Conservation (phyloP, 2,113 vertebrate genomes). For the Nettapus auritus region DNA sequence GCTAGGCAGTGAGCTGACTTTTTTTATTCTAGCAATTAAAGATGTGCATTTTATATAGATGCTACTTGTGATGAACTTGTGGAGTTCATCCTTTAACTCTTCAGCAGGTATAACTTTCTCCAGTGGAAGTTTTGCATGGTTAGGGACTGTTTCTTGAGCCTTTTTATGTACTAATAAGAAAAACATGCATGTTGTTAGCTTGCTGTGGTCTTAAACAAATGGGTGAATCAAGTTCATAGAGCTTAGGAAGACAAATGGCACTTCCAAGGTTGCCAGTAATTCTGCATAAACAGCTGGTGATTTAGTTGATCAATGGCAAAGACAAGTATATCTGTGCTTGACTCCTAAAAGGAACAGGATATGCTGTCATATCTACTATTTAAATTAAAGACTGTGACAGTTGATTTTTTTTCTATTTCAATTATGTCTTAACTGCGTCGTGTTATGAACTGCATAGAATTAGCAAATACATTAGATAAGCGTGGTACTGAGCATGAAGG, state of each 20-base stretch:
- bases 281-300: constrained; percentile 30
- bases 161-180: background rate
- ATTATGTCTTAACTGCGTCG: background rate
- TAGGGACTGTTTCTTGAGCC: background rate
- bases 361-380: background rate
- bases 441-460: background rate
- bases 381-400: background rate
- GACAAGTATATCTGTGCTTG: background rate
- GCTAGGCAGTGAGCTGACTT: background rate
- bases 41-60: background rate
- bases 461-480: background rate
- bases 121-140: background rate
- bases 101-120: background rate
- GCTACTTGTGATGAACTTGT: background rate
- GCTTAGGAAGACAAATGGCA: constrained; percentile 29
- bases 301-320: constrained; percentile 18
- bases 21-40: background rate
- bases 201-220: constrained; percentile 26
- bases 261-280: constrained; percentile 23
- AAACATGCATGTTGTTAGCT: background rate
- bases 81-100: background rate
- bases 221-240: background rate
- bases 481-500: background rate
- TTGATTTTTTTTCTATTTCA: background rate
- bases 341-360: background rate